Evolutionary conservation across 2,113 vertebrate genomes (phyloP).

Genomic region (Lagopus leucura): DNA sequence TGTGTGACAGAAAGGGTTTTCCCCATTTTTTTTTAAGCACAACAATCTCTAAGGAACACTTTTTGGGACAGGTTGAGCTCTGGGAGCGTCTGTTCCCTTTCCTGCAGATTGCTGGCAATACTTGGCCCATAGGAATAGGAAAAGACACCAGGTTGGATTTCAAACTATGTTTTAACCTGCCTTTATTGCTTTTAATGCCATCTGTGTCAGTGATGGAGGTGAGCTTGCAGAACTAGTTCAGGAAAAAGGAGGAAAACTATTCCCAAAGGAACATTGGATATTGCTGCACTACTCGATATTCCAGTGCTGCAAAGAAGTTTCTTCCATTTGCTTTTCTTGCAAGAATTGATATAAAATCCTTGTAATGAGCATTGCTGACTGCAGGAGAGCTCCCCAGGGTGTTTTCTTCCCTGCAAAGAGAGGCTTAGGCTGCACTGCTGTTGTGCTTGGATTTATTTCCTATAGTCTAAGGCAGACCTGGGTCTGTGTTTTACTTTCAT

Average conservation of each 20-base stretch:
- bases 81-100: not conserved
- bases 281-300: not conserved
- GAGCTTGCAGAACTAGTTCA: not conserved
- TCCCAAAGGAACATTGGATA: not conserved
- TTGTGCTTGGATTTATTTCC: not conserved
- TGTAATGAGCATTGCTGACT: rapidly evolving
- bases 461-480: not conserved
- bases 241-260: not conserved
- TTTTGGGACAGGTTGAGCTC: not conserved
- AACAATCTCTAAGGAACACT: not conserved
- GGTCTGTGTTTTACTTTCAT: not conserved
- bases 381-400: not conserved
- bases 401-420: not conserved
- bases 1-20: not conserved
- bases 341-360: not conserved
- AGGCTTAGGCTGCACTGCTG: not conserved
- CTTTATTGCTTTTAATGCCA: not conserved
- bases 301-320: not conserved
- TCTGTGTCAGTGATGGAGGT: not conserved
- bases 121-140: not conserved
- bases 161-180: not conserved
- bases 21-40: not conserved
- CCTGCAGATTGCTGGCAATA: not conserved
- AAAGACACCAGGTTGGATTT: not conserved
- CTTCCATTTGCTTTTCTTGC: not conserved